A percentile compares a stretch with the other conserved stretches of the same genome.
These are phyloP conservation scores for Drosophila eohydei DNA, from an alignment of 2,888 invertebrate genomes.

Conservation along the genomic window DNA sequence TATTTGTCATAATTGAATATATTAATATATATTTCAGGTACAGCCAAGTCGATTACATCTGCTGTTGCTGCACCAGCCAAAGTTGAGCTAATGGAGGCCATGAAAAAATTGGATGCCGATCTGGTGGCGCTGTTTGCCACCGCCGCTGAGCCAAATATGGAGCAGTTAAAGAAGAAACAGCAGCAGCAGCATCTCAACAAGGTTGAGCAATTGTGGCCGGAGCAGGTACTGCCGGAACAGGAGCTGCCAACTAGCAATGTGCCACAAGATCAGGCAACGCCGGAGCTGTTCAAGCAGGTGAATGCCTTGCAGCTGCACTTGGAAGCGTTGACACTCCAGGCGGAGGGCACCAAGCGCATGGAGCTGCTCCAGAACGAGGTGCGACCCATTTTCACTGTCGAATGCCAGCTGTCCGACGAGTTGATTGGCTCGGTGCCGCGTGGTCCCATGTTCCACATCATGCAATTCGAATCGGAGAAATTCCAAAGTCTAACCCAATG, in stretches of 20 bases:
- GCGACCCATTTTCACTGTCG: constrained; percentile 81
- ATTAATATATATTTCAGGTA: constrained; percentile 49
- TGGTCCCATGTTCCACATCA: constrained; percentile 78
- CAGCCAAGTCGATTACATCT: constrained; percentile 38
- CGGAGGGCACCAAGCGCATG: constrained; percentile 82
- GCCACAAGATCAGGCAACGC: constrained; percentile 36
- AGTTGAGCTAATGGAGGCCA: constrained; percentile 82
- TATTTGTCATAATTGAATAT: background rate
- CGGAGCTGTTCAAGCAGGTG: constrained; percentile 72
- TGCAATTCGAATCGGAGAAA: constrained; percentile 83
- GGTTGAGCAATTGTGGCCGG: constrained; percentile 45
- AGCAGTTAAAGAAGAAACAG: constrained; percentile 47
- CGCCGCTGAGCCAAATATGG: constrained; percentile 61
- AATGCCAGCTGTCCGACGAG: constrained; percentile 80
- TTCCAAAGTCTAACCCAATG: constrained; percentile 82
- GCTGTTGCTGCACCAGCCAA: constrained; percentile 58
- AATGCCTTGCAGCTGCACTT: constrained; percentile 75
- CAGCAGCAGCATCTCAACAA: constrained; percentile 38
- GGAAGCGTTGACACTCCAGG: constrained; percentile 80
- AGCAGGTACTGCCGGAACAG: constrained; percentile 30
- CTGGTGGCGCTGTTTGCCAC: constrained; percentile 80
- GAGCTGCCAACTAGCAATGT: constrained; percentile 24
- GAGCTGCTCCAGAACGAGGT: constrained; percentile 79
- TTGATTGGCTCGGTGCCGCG: constrained; percentile 74
- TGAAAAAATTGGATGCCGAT: constrained; percentile 82